phyloP scores from a whole-genome alignment of 2,113 vertebrate species.

The Amazona vittata region DNA sequence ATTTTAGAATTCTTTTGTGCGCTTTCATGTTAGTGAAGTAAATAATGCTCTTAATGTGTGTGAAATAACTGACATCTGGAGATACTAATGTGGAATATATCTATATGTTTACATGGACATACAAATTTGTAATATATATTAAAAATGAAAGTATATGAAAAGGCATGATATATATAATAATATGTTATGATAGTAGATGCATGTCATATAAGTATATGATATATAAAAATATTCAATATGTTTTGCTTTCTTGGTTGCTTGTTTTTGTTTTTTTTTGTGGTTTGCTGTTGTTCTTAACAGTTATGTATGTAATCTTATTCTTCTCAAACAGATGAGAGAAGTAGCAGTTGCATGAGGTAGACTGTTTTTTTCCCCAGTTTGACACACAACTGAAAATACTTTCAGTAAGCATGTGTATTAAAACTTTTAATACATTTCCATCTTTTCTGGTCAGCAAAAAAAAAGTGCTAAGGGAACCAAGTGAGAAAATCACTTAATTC shows the following conservation, averaged over 20 bases:
- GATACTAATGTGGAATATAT: background rate
- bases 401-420: background rate
- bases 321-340: background rate
- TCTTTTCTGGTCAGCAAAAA: background rate
- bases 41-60: background rate
- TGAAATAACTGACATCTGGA: background rate
- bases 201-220: background rate
- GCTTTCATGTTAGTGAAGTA: background rate
- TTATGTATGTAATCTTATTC: background rate
- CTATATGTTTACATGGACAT: background rate
- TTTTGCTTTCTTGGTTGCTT: fast-evolving
- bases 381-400: background rate
- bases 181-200: too few relatives aligned
- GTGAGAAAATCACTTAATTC: background rate
- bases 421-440: background rate
- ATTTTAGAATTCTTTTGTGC: background rate
- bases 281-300: background rate
- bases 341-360: background rate
- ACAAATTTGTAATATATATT: background rate
- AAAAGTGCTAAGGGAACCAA: background rate
- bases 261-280: background rate
- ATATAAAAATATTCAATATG: background rate
- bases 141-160: background rate
- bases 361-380: background rate
- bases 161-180: background rate